These are phyloP conservation scores for Drosophila nigritarsus DNA, from an alignment of 2,888 invertebrate species.

Conservation along the genomic window DNA sequence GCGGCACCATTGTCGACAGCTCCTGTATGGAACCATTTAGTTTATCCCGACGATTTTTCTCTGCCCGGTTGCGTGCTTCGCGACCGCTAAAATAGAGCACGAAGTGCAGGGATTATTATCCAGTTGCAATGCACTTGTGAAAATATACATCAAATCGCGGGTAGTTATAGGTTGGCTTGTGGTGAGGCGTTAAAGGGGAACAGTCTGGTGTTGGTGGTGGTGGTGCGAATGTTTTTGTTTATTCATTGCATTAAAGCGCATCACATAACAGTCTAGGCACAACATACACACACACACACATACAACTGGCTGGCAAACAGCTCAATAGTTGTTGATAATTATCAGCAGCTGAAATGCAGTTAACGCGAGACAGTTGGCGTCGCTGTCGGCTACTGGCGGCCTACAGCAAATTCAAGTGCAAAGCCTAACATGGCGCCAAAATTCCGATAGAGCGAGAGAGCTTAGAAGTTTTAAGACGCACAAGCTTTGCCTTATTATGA, in stretches of 20 bases:
- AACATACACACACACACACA: conserved; percentile 8
- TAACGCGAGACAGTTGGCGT: conserved; percentile 5
- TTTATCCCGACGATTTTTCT: conserved; percentile 95
- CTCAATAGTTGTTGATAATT: conserved; percentile 56
- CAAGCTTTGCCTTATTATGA: background rate
- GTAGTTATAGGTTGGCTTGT: background rate
- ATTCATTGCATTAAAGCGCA: conserved; percentile 12
- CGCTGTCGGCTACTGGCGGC: conserved; percentile 1
- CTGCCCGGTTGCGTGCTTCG: conserved; percentile 94
- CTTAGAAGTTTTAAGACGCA: background rate
- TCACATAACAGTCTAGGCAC: conserved; percentile 1
- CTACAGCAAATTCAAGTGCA: conserved; percentile 14
- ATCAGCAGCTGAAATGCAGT: conserved; percentile 63
- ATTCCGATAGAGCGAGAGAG: conserved; percentile 6
- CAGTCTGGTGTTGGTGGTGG: background rate
- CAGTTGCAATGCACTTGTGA: conserved; percentile 24
- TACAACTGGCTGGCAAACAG: conserved; percentile 36
- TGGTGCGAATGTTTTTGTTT: conserved; percentile 29
- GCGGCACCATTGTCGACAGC: conserved; percentile 93
- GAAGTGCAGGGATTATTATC: conserved; percentile 43
- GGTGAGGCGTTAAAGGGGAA: background rate
- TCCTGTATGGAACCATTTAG: conserved; percentile 94
- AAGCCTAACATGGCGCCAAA: conserved; percentile 43
- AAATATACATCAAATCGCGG: conserved; percentile 14
- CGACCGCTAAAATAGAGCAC: conserved; percentile 87